Conservation (phyloP, 2,113 vertebrate species). For the Protobothrops mucrosquamatus region DNA sequence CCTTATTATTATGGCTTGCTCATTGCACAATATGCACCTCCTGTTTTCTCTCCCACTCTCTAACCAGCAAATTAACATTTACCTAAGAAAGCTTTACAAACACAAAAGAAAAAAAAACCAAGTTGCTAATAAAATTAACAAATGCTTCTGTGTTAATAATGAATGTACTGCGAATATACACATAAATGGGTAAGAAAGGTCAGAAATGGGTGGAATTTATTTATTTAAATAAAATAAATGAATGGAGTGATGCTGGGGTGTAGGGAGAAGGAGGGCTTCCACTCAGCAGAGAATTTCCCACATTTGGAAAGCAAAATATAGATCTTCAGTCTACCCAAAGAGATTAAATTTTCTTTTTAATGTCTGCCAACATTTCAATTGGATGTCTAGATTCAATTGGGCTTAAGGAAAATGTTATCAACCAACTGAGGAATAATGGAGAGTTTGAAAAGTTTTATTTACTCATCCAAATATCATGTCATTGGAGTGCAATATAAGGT, state of each 20-base stretch:
- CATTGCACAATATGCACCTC: neutral
- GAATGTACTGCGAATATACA: neutral
- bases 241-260: neutral
- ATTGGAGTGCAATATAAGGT: neutral
- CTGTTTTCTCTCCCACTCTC: neutral
- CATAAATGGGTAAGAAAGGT: conserved; percentile 2
- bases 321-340: conserved; percentile 36
- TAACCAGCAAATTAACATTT: neutral
- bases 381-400: conserved; percentile 49
- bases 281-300: conserved; percentile 23
- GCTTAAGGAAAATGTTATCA: conserved; percentile 48
- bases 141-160: conserved; percentile 2
- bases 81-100: neutral
- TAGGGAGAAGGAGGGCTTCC: neutral
- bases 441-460: neutral
- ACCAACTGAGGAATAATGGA: conserved; percentile 1
- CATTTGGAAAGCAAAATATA: conserved; percentile 39
- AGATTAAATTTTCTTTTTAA: conserved; percentile 63
- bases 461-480: conserved; percentile 29
- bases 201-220: neutral
- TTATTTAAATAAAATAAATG: neutral
- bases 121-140: neutral
- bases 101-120: neutral
- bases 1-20: neutral
- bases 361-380: conserved; percentile 62